Conservation (phyloP, 2,888 invertebrate genomes). For the Eurytoma californica region DNA sequence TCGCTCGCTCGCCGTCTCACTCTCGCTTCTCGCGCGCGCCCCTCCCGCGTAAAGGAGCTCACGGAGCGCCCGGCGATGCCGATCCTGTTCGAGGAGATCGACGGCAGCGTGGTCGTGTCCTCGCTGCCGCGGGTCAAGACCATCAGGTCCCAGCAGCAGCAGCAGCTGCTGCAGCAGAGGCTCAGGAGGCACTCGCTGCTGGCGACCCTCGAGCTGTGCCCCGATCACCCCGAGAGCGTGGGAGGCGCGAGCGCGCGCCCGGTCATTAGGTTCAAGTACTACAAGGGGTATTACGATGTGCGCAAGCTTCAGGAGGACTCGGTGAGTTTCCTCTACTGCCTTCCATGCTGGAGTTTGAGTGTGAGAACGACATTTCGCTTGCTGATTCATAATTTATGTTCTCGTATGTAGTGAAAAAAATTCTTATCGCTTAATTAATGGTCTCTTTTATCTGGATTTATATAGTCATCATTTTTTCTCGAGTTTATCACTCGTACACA, state of each 20-base stretch:
- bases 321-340: slow-evolving; percentile 63
- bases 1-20: not conserved
- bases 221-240: not conserved
- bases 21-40: not conserved
- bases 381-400: too few species aligned
- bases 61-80: slow-evolving; percentile 30
- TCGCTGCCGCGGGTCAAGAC: slow-evolving; percentile 47
- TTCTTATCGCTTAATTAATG: not conserved
- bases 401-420: not conserved
- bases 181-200: slow-evolving; percentile 38
- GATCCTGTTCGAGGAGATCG: slow-evolving; percentile 27
- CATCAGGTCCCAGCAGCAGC: slow-evolving; percentile 29
- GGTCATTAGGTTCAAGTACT: slow-evolving; percentile 72
- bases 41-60: not conserved
- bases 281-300: slow-evolving; percentile 71
- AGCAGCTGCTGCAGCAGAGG: slow-evolving; percentile 14
- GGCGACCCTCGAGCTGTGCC: slow-evolving; percentile 30
- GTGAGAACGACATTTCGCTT: not conserved
- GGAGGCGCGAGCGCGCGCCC: slow-evolving; percentile 24
- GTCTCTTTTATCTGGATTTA: not conserved
- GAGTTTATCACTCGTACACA: too few species aligned
- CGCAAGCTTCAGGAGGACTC: slow-evolving; percentile 67
- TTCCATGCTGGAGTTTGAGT: too few species aligned
- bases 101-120: slow-evolving; percentile 33
- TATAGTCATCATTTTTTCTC: not conserved